These are phyloP conservation scores for Tympanoctomys barrerae DNA, from an alignment of 2,797 vertebrate genomes.

Conservation along the genomic window DNA sequence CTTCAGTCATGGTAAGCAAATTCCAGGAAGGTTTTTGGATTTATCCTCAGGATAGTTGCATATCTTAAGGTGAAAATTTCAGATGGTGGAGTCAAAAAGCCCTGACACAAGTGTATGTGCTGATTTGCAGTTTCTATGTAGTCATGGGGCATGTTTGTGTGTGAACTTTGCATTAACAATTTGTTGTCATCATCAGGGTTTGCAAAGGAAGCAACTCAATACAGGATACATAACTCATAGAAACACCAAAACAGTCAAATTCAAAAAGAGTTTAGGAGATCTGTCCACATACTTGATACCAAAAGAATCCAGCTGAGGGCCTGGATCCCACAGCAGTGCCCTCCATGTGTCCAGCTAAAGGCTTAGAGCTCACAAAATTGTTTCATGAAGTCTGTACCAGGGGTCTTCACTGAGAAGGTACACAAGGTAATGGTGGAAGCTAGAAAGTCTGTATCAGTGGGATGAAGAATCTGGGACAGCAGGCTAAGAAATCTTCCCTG, in stretches of 20 bases:
- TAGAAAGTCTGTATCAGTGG: no score
- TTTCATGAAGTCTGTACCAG: no score
- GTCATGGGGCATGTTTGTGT: background rate
- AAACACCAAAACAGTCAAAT: background rate
- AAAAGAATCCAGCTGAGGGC: no score
- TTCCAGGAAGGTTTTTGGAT: background rate
- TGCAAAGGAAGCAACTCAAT: background rate
- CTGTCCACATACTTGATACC: background rate
- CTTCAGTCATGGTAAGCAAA: background rate
- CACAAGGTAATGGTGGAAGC: no score
- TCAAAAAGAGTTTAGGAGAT: background rate
- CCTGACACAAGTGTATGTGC: background rate
- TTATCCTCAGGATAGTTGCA: background rate
- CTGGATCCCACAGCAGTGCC: no score
- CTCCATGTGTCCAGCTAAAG: no score
- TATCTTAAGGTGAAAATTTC: background rate
- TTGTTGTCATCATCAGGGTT: background rate
- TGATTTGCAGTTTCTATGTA: background rate
- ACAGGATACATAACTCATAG: background rate
- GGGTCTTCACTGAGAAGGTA: no score
- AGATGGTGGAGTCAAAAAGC: background rate
- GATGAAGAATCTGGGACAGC: no score
- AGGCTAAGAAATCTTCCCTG: no score
- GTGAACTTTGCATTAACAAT: slow-evolving; percentile 8
- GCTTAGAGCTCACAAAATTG: no score